phyloP scores from a whole-genome alignment of 2,888 invertebrate species.

The Miltochrista miniata region DNA sequence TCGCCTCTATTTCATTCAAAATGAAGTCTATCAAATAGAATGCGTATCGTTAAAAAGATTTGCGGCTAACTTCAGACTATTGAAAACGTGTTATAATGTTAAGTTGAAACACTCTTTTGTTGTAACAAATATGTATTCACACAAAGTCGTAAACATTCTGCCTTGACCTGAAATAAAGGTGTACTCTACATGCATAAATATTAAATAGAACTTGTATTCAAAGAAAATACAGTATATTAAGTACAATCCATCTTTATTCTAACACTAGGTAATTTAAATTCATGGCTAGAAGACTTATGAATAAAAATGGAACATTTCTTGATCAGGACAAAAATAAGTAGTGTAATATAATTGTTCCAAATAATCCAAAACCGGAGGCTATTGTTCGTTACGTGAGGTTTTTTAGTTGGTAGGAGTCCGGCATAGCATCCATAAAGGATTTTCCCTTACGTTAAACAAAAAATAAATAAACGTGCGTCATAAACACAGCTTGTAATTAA shows the following conservation, averaged over 20 bases:
- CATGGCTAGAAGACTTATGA: background rate
- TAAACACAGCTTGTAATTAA: constrained; percentile 9
- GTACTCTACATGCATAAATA: background rate
- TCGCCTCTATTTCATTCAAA: constrained; percentile 58
- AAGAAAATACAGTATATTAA: background rate
- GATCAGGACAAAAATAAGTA: background rate
- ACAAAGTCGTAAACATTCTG: background rate
- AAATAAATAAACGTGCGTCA: constrained; percentile 18
- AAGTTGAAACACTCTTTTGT: background rate
- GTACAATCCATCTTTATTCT: background rate
- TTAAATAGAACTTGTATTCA: constrained; percentile 1
- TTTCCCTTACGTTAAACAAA: no score
- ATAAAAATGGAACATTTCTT: background rate
- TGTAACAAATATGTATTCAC: background rate
- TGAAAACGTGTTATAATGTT: background rate
- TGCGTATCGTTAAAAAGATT: background rate
- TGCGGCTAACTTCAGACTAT: no score
- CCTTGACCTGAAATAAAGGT: constrained; percentile 7
- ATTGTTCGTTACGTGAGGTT: no score
- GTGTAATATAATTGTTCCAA: no score
- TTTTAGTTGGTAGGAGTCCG: no score
- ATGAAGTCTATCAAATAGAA: constrained; percentile 62
- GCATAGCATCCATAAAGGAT: no score
- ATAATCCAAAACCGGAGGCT: background rate
- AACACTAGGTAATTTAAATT: background rate